Conservation (phyloP, 2,888 invertebrate genomes). For the Anoplius nigerrimus region DNA sequence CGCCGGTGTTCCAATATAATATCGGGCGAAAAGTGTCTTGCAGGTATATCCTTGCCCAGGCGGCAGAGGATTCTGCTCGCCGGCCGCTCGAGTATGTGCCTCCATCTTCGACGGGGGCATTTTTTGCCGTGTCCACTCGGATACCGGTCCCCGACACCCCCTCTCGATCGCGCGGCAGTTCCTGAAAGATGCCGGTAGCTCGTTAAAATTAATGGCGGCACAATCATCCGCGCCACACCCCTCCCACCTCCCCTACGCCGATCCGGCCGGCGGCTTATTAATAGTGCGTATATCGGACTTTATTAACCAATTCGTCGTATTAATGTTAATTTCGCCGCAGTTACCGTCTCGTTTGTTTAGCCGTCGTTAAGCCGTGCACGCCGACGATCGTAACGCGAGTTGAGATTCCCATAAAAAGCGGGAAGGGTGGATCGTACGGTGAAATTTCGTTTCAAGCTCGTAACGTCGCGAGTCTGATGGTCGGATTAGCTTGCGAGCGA, state of each 20-base stretch:
- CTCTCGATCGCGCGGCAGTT: background rate
- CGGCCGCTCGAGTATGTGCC: background rate
- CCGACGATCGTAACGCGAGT: too few relatives aligned
- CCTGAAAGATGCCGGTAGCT: background rate
- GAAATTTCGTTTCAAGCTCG: too few relatives aligned
- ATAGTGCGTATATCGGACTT: background rate
- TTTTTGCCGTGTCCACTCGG: background rate
- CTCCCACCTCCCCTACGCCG: background rate
- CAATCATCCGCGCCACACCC: background rate
- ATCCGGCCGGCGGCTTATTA: background rate
- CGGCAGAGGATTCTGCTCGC: constrained; percentile 20
- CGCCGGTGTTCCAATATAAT: constrained; percentile 46
- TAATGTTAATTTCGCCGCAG: too few relatives aligned
- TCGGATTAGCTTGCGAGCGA: too few relatives aligned
- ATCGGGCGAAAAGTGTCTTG: constrained; percentile 45
- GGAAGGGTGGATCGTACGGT: too few relatives aligned
- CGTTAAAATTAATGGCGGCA: background rate
- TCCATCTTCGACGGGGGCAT: background rate
- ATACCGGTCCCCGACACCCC: background rate
- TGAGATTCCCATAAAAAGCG: too few relatives aligned
- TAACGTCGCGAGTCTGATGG: too few relatives aligned
- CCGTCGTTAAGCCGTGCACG: too few relatives aligned
- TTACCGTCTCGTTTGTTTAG: too few relatives aligned
- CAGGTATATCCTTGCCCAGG: constrained; percentile 33
- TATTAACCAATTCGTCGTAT: constrained; percentile 4